Evolutionary conservation across 2,113 vertebrate genomes (phyloP).

Genomic region (Hippocampus mohnikei): DNA sequence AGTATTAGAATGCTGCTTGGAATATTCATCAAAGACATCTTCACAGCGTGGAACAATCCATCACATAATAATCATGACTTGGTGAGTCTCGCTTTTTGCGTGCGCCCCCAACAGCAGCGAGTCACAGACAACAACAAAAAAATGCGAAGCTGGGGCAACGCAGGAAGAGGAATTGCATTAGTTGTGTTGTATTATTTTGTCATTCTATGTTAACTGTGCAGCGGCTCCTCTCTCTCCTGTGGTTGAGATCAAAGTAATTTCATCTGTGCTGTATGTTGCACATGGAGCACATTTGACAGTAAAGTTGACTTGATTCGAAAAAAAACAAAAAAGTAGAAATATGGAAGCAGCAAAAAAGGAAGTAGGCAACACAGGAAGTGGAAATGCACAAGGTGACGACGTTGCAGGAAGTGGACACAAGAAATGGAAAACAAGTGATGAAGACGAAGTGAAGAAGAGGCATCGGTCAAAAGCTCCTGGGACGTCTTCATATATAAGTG

Average conservation of each 20-base stretch:
- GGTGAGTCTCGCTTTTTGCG: neutral
- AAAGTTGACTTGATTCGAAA: neutral
- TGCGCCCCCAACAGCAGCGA: neutral
- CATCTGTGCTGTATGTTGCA: too few species aligned
- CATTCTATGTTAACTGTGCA: too few species aligned
- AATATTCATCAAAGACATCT: neutral
- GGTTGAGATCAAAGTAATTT: too few species aligned
- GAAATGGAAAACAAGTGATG: neutral
- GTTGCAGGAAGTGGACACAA: neutral
- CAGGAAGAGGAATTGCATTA: too few species aligned
- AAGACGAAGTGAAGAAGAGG: slow-evolving; percentile 14
- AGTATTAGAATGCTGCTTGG: neutral
- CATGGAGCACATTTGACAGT: too few species aligned
- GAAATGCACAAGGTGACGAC: neutral
- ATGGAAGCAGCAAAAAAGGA: neutral
- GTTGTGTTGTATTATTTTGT: too few species aligned
- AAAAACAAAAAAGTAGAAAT: neutral
- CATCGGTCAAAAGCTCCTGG: slow-evolving; percentile 57
- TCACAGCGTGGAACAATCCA: neutral
- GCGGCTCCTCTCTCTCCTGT: too few species aligned
- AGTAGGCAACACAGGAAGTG: neutral
- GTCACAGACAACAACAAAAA: neutral
- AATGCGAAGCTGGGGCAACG: too few species aligned
- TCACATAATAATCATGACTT: neutral
- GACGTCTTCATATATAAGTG: slow-evolving; percentile 74